Conservation (phyloP, 2,888 invertebrate species). For the Leptarthrus brevirostris region DNA sequence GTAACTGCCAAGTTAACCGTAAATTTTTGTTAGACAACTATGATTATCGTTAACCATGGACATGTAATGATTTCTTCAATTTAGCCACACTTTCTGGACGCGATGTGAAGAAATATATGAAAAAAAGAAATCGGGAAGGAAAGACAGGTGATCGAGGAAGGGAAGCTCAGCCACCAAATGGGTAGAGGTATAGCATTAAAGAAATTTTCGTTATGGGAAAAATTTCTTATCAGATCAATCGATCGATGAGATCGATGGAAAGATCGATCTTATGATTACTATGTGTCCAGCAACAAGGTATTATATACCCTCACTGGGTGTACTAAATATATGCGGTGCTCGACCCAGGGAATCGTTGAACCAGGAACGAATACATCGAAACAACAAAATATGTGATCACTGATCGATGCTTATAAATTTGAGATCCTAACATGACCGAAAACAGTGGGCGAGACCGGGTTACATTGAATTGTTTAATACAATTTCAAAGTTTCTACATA, state of each 20-base stretch:
- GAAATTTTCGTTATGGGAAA: conserved; percentile 20
- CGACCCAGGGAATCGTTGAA: neutral
- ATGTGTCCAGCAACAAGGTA: neutral
- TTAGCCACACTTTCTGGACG: neutral
- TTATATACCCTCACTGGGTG: neutral
- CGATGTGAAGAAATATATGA: neutral
- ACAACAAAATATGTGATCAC: conserved; percentile 6
- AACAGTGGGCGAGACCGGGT: neutral
- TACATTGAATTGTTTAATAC: neutral
- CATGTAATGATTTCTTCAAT: conserved; percentile 6
- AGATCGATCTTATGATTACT: conserved; percentile 20
- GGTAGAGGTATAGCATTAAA: conserved; percentile 2
- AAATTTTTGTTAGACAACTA: neutral
- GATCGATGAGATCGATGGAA: neutral
- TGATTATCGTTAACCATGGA: neutral
- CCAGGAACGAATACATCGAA: neutral
- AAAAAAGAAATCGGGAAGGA: neutral
- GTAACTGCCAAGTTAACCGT: neutral
- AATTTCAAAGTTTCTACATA: neutral
- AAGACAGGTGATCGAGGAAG: neutral
- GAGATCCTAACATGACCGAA: neutral
- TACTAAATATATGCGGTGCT: neutral
- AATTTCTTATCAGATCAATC: conserved; percentile 2
- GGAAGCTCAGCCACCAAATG: neutral
- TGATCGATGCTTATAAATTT: conserved; percentile 6